Conservation (phyloP, 2,113 vertebrate genomes). For the Cyanistes caeruleus region DNA sequence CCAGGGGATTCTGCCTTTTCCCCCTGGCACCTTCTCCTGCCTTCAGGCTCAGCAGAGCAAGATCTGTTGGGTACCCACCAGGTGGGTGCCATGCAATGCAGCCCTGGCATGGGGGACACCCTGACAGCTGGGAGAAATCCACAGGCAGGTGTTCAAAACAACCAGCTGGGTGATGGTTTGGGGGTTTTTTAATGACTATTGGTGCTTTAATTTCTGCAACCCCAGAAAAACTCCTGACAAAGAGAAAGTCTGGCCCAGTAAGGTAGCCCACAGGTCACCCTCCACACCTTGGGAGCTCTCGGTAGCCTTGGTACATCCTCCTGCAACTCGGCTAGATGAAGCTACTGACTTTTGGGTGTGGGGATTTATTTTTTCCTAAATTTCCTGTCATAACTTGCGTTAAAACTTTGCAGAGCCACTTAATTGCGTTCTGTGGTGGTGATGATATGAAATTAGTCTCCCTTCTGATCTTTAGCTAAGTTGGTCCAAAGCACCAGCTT, state of each 20-base stretch:
- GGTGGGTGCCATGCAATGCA: fast-evolving
- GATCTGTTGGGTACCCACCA: neutral
- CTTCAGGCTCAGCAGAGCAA: fast-evolving
- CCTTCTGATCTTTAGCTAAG: slow-evolving; percentile 21
- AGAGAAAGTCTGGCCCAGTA: neutral
- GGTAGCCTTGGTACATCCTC: neutral
- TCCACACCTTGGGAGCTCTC: neutral
- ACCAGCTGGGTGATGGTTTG: neutral
- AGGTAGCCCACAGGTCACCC: neutral
- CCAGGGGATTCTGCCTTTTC: neutral
- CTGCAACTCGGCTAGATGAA: neutral
- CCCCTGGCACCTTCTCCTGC: neutral
- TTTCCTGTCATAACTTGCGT: slow-evolving; percentile 25
- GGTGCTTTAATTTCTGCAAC: neutral
- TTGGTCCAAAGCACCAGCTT: neutral
- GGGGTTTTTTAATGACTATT: slow-evolving; percentile 6
- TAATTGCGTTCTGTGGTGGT: slow-evolving; percentile 7
- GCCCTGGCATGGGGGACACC: neutral
- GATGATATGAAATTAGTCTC: slow-evolving; percentile 47
- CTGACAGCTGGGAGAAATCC: neutral
- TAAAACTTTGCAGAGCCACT: slow-evolving; percentile 49
- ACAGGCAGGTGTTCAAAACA: neutral
- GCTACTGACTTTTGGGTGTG: neutral
- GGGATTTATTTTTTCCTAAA: neutral
- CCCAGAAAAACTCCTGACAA: neutral